Percentiles rank a stretch among this genome's conserved stretches.
These are phyloP conservation scores for Cyprinus carpio DNA, from an alignment of 2,113 vertebrate species.

Conservation along the genomic window DNA sequence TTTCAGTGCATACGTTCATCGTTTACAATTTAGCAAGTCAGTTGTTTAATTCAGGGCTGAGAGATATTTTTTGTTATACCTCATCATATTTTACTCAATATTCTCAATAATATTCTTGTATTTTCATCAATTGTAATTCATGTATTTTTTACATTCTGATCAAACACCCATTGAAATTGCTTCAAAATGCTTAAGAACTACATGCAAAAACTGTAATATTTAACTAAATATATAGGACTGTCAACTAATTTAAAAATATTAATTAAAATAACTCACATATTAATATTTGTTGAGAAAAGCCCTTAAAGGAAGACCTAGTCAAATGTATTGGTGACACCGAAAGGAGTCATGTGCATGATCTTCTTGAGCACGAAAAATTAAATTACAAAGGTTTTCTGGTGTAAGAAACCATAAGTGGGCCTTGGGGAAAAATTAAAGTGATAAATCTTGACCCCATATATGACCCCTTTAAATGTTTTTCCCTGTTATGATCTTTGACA, in stretches of 20 bases:
- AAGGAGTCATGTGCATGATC: neutral
- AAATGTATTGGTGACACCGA: neutral
- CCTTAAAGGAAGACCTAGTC: neutral
- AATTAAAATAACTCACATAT: neutral
- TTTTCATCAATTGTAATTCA: too few species aligned
- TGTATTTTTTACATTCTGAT: neutral
- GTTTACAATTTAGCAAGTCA: neutral
- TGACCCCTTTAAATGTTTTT: neutral
- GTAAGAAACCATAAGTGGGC: neutral
- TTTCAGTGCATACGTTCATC: neutral
- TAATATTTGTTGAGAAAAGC: neutral
- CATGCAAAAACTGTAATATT: neutral
- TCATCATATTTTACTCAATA: neutral
- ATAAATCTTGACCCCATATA: neutral
- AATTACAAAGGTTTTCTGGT: neutral
- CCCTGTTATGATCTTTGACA: slow-evolving; percentile 2
- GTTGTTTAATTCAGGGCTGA: neutral
- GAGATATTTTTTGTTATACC: neutral
- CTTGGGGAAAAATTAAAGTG: neutral
- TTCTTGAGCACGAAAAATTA: neutral
- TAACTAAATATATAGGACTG: neutral
- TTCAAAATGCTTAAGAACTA: neutral
- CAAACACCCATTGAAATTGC: neutral
- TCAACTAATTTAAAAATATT: neutral
- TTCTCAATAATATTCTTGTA: neutral